phyloP scores from a whole-genome alignment of 2,888 invertebrate species.

The Nomada fabriciana region DNA sequence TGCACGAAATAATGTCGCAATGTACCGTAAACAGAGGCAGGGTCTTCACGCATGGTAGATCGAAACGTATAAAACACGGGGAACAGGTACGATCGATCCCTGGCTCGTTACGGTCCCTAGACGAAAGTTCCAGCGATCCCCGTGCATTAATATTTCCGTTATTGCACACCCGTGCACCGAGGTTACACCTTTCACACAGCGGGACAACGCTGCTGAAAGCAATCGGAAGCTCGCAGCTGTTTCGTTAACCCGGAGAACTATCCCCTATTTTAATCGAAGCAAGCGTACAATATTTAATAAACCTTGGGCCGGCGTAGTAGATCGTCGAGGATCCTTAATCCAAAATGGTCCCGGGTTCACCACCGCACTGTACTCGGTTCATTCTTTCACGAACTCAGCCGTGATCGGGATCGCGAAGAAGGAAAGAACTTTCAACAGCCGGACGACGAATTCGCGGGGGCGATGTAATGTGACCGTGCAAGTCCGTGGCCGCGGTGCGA shows the following conservation, averaged over 20 bases:
- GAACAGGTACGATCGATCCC: conserved; percentile 66
- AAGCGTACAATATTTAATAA: background rate
- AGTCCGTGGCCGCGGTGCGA: conserved; percentile 50
- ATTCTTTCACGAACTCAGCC: conserved; percentile 6
- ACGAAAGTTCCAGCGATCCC: conserved; percentile 60
- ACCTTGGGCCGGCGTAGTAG: conserved; percentile 17
- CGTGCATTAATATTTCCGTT: conserved; percentile 68
- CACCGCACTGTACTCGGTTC: conserved; percentile 25
- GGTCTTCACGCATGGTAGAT: conserved; percentile 66
- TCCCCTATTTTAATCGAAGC: background rate
- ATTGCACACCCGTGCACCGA: conserved; percentile 58
- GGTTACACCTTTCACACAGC: conserved; percentile 69
- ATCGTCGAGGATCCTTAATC: conserved; percentile 37
- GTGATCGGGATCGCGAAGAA: no score
- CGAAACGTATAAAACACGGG: conserved; percentile 58
- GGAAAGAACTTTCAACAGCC: background rate
- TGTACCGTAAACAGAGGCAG: conserved; percentile 63
- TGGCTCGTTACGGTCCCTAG: conserved; percentile 48
- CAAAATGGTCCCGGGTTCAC: conserved; percentile 30
- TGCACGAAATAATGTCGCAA: conserved; percentile 40
- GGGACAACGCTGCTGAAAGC: conserved; percentile 28
- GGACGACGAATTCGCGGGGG: background rate
- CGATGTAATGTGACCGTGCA: conserved; percentile 13
- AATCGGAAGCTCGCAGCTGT: conserved; percentile 1
- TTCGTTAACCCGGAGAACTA: no score